A percentile compares a stretch with the other conserved stretches of the same genome.
Evolutionary conservation across 2,888 invertebrate genomes (phyloP).

Genomic region (Deilephila elpenor): DNA sequence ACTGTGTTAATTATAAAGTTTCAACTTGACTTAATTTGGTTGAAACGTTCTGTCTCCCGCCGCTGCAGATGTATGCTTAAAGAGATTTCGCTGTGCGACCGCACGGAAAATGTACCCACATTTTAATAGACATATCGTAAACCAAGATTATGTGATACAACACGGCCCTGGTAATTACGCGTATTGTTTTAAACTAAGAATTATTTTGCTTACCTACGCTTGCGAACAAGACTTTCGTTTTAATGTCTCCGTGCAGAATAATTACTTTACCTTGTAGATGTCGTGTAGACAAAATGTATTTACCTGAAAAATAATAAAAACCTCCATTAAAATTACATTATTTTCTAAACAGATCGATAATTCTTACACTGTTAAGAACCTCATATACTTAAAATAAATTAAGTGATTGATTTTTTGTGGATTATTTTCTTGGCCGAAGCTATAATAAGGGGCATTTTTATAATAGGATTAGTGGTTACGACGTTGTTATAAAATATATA

Average conservation of each 20-base stretch:
- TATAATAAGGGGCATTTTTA: slow-evolving; percentile 43
- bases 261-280: slow-evolving; percentile 46
- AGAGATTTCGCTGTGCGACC: slow-evolving; percentile 47
- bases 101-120: slow-evolving; percentile 3
- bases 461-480: slow-evolving; percentile 51
- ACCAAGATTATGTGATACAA: slow-evolving; percentile 9
- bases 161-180: slow-evolving; percentile 34
- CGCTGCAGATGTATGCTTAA: slow-evolving; percentile 57
- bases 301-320: slow-evolving; percentile 16
- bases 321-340: background rate
- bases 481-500: background rate
- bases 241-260: slow-evolving; percentile 39
- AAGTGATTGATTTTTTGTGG: slow-evolving; percentile 10
- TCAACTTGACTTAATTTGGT: slow-evolving; percentile 61
- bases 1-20: slow-evolving; percentile 78
- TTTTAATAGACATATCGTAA: slow-evolving; percentile 21
- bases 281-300: background rate
- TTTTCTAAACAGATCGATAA: background rate
- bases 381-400: background rate
- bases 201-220: slow-evolving; percentile 37
- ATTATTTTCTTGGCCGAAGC: slow-evolving; percentile 47
- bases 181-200: slow-evolving; percentile 44
- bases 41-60: slow-evolving; percentile 46
- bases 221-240: slow-evolving; percentile 49
- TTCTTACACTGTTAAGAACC: too few species aligned